Evolutionary conservation across 2,113 vertebrate species (phyloP).

Genomic region (Pygoscelis adeliae): DNA sequence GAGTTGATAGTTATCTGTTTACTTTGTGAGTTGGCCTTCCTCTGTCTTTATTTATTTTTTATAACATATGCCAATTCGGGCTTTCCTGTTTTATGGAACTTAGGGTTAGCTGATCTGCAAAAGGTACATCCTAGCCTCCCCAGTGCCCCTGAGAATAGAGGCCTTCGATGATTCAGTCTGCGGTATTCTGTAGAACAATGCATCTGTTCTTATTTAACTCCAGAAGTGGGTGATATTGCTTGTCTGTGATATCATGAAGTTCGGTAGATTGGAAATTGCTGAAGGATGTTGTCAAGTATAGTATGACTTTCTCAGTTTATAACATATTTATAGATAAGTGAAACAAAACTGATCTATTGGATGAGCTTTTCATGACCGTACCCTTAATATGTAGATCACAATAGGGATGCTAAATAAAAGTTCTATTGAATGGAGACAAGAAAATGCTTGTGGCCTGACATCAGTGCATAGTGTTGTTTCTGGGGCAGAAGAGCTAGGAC

Average conservation of each 20-base stretch:
- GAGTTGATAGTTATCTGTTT: background rate
- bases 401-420: background rate
- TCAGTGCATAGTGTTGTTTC: background rate
- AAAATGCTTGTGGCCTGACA: background rate
- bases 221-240: background rate
- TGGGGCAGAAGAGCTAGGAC: background rate
- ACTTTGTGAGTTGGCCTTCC: background rate
- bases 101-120: background rate
- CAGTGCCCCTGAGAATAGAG: background rate
- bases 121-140: background rate
- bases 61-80: rapidly evolving
- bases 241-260: background rate
- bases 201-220: background rate
- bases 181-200: background rate
- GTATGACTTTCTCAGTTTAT: background rate
- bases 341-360: background rate
- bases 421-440: background rate
- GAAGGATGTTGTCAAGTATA: background rate
- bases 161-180: background rate
- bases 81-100: background rate
- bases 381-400: background rate
- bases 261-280: background rate
- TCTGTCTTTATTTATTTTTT: background rate
- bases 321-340: background rate
- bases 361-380: background rate